Evolutionary conservation across 2,113 vertebrate genomes (phyloP).

Genomic region (Xiphophorus couchianus): DNA sequence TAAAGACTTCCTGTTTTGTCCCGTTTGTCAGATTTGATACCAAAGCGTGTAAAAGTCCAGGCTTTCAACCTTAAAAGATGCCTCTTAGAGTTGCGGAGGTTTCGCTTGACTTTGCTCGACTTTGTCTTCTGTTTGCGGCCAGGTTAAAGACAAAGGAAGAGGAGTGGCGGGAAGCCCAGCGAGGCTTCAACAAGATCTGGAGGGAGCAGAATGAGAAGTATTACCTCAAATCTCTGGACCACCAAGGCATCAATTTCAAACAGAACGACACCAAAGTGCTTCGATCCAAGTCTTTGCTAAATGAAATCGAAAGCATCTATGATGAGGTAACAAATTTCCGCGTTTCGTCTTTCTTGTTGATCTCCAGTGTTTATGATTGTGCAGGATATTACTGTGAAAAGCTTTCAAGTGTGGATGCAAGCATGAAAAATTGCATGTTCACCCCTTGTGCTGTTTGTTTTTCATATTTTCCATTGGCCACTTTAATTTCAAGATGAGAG

Average conservation of each 20-base stretch:
- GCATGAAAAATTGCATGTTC: too few relatives aligned
- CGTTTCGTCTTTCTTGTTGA: background rate
- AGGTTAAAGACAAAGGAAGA: constrained; percentile 99
- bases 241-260: constrained; percentile 99
- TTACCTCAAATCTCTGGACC: constrained; percentile 98
- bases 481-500: too few relatives aligned
- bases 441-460: too few relatives aligned
- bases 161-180: constrained; percentile 98
- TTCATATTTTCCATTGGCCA: too few relatives aligned
- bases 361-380: background rate
- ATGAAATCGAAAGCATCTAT: constrained; percentile 98
- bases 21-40: background rate
- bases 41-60: background rate
- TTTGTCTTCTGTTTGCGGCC: constrained; percentile 3
- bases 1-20: background rate
- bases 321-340: constrained; percentile 85
- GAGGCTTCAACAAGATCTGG: constrained; percentile 99
- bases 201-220: constrained; percentile 99
- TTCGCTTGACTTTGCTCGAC: background rate
- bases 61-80: background rate
- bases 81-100: background rate
- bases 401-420: too few relatives aligned
- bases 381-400: too few relatives aligned
- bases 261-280: constrained; percentile 99
- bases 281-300: constrained; percentile 96